Percentiles rank a stretch among this genome's conserved stretches.
These are phyloP conservation scores for Panagrolaimus sp. DNA, from an alignment of 1,140 invertebrate genomes.

Conservation along the genomic window DNA sequence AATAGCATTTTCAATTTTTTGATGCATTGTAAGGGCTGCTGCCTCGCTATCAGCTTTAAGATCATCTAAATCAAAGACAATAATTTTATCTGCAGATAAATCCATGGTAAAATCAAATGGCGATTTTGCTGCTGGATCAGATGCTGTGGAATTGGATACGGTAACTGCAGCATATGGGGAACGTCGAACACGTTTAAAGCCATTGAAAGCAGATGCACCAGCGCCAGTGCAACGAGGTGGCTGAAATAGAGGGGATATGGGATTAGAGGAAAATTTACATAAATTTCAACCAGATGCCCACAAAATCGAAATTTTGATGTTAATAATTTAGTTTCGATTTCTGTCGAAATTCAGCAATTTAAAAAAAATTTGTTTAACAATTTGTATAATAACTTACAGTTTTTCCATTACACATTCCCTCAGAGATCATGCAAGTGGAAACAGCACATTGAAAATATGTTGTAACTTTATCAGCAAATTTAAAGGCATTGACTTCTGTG, in stretches of 20 bases:
- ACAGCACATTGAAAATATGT: conserved; percentile 57
- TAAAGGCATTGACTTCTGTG: conserved; percentile 51
- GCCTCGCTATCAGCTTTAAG: conserved; percentile 10
- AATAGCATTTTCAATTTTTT: conserved; percentile 13
- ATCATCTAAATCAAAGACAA: conserved; percentile 55
- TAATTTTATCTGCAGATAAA: conserved; percentile 52
- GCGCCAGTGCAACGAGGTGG: conserved; percentile 51
- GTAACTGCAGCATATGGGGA: conserved; percentile 8
- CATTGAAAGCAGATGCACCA: not conserved
- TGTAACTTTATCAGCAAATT: conserved; percentile 54
- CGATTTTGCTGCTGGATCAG: conserved; percentile 17
- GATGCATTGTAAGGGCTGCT: conserved; percentile 5
- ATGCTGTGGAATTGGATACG: not conserved
- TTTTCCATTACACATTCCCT: conserved; percentile 55
- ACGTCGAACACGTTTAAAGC: conserved; percentile 19
- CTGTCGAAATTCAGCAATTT: no score
- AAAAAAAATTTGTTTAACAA: no score
- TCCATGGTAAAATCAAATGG: conserved; percentile 29
- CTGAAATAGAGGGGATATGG: conserved; percentile 21
- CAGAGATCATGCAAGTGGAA: conserved; percentile 53
- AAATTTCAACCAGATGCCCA: no score
- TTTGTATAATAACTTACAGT: no score
- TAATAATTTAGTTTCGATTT: no score
- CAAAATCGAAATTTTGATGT: no score
- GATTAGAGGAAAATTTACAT: not conserved